Base-by-base conservation (phyloP, 2,888 invertebrate genomes). In the Automeris io region DNA sequence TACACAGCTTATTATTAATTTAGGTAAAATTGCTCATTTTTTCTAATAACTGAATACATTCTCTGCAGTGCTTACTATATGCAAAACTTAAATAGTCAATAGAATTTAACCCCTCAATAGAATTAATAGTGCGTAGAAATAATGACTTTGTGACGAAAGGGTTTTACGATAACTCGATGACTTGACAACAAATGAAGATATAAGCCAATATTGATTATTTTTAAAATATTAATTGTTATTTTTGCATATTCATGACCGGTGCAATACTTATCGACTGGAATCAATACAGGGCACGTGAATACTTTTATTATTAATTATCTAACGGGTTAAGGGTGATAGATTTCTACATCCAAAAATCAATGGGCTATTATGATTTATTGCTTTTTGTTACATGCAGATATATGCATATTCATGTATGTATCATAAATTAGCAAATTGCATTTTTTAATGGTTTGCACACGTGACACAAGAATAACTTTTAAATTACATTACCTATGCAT, bases 211-310 rank as follows among this genome's bases (percentile, higher is more conserved):
- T 81, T 74, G 72, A 78, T 77, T 64, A 59, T 54, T 47, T 42
- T 78, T 29, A n/a, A n/a, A n/a, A n/a, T n/a, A n/a, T n/a, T n/a
- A 70, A 77, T 82, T 81, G 79, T 80, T 63, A 68, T 63, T 75
- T 78, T 72, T 82, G 81, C 73, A 85, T 85, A 85, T 85, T 85
- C 85, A 83, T 82, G 68, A 55, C 49, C 47, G 53, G 58, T 45
- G 41, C 46, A 56, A 40, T 46, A 37, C 34, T 45, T 51, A 48
- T 43, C 46, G 46, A 36, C 29, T 5, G 13, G 4, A 29, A 29
- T 29, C 29, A 29, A 29, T 29, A 29, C 29, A 29, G 16, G 29
- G 13, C 16, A 16, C 16, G 16, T 8, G 5, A 29, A 16, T 29
- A 24, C 2, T 11, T 11, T 11, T 57, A 50, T 55, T 50, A 42